Percentiles rank a stretch among this genome's conserved stretches.
Conservation (phyloP, 2,797 vertebrate species). For the Sebastes vulpes region DNA sequence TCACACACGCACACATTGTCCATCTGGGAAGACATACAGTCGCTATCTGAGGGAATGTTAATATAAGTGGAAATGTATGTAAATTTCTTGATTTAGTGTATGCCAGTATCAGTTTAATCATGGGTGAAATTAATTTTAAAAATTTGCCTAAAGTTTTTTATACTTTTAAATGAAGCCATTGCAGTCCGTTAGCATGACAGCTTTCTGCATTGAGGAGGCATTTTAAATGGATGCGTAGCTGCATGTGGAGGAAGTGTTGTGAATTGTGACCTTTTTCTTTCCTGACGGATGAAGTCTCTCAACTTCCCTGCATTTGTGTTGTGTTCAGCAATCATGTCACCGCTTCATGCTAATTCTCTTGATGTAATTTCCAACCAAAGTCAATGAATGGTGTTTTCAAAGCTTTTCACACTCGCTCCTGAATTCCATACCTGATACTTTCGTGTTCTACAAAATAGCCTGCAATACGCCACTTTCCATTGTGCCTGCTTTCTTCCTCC, state of each 20-base stretch:
- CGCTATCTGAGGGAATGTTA: neutral
- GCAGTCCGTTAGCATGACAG: neutral
- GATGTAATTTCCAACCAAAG: neutral
- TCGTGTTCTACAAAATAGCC: neutral
- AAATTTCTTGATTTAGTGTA: neutral
- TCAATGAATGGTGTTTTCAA: neutral
- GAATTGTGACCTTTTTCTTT: neutral
- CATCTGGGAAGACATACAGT: neutral
- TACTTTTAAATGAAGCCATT: neutral
- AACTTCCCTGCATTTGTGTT: neutral
- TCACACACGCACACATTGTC: too few species aligned
- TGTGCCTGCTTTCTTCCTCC: neutral
- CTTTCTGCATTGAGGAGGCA: neutral
- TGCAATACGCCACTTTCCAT: neutral
- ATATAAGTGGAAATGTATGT: neutral
- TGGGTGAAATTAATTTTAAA: neutral
- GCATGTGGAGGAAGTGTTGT: neutral
- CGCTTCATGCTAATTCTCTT: neutral
- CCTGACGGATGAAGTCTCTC: neutral
- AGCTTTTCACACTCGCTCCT: neutral
- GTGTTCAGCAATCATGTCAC: neutral
- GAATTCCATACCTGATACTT: neutral
- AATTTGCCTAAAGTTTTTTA: rapidly evolving
- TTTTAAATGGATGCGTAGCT: neutral
- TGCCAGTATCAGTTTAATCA: neutral